Percentiles rank a stretch among this genome's conserved stretches.
Evolutionary conservation across 2,888 invertebrate genomes (phyloP).

Genomic region (Synanthedon andrenaeformis): DNA sequence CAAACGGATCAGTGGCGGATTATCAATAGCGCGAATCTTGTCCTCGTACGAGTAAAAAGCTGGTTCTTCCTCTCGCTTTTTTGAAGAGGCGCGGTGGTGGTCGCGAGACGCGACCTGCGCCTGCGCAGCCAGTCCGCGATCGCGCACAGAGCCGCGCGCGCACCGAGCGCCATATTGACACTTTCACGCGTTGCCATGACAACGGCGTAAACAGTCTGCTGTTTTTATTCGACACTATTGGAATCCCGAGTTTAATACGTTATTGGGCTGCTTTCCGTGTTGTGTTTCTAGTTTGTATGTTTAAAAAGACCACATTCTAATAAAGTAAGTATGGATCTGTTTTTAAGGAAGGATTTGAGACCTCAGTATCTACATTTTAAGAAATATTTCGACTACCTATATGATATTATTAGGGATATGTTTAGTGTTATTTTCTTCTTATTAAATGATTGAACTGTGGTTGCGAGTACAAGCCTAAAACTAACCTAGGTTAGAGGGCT

Average conservation of each 20-base stretch:
- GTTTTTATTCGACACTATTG: not conserved
- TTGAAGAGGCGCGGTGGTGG: slow-evolving; percentile 48
- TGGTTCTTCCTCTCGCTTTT: slow-evolving; percentile 64
- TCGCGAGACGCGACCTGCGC: slow-evolving; percentile 33
- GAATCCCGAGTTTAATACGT: slow-evolving; percentile 10
- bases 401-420: too few species aligned
- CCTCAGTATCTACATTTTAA: too few species aligned
- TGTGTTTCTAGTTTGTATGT: slow-evolving; percentile 8
- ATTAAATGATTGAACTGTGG: too few species aligned
- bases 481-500: too few species aligned
- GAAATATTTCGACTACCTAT: too few species aligned
- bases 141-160: slow-evolving; percentile 55
- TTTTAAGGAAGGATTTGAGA: not conserved
- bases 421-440: too few species aligned
- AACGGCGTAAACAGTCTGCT: slow-evolving; percentile 49
- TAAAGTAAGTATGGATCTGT: slow-evolving; percentile 12
- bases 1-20: slow-evolving; percentile 27
- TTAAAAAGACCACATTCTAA: slow-evolving; percentile 2
- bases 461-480: too few species aligned
- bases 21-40: slow-evolving; percentile 40
- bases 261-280: slow-evolving; percentile 8
- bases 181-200: slow-evolving; percentile 55
- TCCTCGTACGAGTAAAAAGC: slow-evolving; percentile 59
- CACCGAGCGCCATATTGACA: slow-evolving; percentile 53
- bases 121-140: slow-evolving; percentile 50